These are phyloP conservation scores for Neuroscelio doddi DNA, from an alignment of 2,888 invertebrate species.

Conservation along the genomic window DNA sequence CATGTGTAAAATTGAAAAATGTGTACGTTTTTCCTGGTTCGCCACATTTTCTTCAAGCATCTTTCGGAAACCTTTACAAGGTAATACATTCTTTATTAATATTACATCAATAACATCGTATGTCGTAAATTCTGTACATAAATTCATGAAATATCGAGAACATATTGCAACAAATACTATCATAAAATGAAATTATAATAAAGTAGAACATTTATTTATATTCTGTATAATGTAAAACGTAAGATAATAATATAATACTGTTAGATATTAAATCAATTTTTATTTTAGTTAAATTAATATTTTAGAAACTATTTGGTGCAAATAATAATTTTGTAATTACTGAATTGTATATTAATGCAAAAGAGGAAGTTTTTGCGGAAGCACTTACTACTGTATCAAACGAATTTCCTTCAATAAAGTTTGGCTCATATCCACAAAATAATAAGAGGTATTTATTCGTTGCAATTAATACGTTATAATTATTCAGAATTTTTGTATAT, in stretches of 20 bases:
- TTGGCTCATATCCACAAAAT: slow-evolving; percentile 75
- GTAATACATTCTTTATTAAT: slow-evolving; percentile 47
- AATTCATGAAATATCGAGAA: too few species aligned
- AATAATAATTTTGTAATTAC: slow-evolving; percentile 69
- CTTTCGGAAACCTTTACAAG: slow-evolving; percentile 67
- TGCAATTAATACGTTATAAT: slow-evolving; percentile 13
- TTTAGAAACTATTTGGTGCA: slow-evolving; percentile 68
- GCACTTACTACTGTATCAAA: slow-evolving; percentile 69
- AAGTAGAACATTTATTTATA: too few species aligned
- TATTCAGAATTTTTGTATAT: too few species aligned
- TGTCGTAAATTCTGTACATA: too few species aligned
- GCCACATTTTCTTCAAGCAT: slow-evolving; percentile 74
- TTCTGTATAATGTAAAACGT: too few species aligned
- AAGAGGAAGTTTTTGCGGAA: slow-evolving; percentile 72
- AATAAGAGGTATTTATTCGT: slow-evolving; percentile 72
- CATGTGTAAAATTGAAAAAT: slow-evolving; percentile 75
- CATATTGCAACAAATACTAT: too few species aligned
- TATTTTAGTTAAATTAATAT: slow-evolving; percentile 5
- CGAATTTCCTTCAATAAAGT: slow-evolving; percentile 73
- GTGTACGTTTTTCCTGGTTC: slow-evolving; percentile 83
- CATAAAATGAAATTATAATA: too few species aligned
- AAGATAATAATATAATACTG: too few species aligned
- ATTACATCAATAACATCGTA: background rate
- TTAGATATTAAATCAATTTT: too few species aligned
- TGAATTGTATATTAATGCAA: slow-evolving; percentile 71